Evolutionary conservation across 2,888 invertebrate genomes (phyloP), one percentile per base, ranked within the genome.

Genomic region (Acanthacorydalis orientalis): DNA sequence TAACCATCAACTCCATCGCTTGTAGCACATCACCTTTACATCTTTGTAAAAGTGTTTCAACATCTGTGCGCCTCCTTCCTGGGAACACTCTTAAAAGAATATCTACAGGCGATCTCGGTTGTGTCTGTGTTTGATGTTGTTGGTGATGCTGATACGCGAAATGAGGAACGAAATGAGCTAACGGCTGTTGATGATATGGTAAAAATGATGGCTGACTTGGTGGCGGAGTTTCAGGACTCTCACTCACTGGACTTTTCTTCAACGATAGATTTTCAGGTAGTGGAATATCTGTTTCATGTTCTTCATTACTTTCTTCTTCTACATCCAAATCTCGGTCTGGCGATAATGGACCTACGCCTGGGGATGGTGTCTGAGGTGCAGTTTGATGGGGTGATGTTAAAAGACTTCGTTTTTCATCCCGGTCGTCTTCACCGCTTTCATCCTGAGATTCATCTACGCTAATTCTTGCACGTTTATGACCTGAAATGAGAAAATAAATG

Each of bases 21-120:
- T 89, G 84, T 0, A 93, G 79, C 0, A 91, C 85, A 61, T 95
- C 92, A 61, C 77, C 77, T 63, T 85, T 80, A 63, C 84, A 87
- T 51, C 85, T 75, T 53, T 86, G 81, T 15, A 95, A 69, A 41
- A 89, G 76, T 4, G 82, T 76, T 62, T 93, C 92, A 1, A 95
- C 85, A 58, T 92, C 89, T 44, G 78, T 80, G 43, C 90, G 74
- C 55, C 90, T 79, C 56, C 89, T 78, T 55, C 84, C 80, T 0
- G 93, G 93, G 61, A 95, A 95, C 1, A 93, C 89, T 55, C 91
- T 77, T 55, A 86, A 75, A 9, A 95, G 71, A 1, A 91, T 86
- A 61, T 93, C 92, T 1, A 93, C 78, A 0, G 92, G 88, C 0
- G 87, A 86, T 46, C 86, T 72, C 44, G 59, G 62, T 4, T 56